A percentile compares a stretch with the other conserved stretches of the same genome.
These are phyloP conservation scores for Diplosoma virens DNA, from an alignment of 23 tunicate species.

Conservation along the genomic window DNA sequence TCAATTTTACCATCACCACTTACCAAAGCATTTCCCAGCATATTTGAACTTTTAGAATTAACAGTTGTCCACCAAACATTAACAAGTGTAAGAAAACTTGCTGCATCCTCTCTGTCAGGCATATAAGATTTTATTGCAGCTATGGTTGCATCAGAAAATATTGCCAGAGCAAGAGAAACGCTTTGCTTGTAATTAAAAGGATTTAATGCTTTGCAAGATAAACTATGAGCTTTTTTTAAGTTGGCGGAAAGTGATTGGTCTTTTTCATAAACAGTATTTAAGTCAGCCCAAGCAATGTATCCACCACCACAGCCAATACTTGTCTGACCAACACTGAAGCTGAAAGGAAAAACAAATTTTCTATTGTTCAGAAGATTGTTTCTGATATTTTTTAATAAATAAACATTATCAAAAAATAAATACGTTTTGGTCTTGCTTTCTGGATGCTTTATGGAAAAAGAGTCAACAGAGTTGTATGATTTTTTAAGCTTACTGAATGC, in stretches of 20 bases:
- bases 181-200: too few relatives aligned
- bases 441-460: neutral
- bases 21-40: conserved; percentile 5
- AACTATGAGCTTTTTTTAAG: too few relatives aligned
- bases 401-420: neutral
- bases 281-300: neutral
- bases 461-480: neutral
- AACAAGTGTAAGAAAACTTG: neutral
- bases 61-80: conserved; percentile 8
- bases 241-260: too few relatives aligned
- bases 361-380: neutral
- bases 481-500: neutral
- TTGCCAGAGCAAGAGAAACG: too few relatives aligned
- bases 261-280: neutral
- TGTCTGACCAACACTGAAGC: too few relatives aligned
- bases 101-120: too few relatives aligned
- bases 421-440: neutral
- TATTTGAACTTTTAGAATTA: neutral
- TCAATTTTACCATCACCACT: conserved; percentile 3
- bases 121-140: too few relatives aligned
- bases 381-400: conserved; percentile 4
- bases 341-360: conserved; percentile 25
- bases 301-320: neutral
- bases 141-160: too few relatives aligned
- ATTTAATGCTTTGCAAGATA: too few relatives aligned